Conservation (phyloP, 2,113 vertebrate genomes). For the Corynorhinus townsendii region DNA sequence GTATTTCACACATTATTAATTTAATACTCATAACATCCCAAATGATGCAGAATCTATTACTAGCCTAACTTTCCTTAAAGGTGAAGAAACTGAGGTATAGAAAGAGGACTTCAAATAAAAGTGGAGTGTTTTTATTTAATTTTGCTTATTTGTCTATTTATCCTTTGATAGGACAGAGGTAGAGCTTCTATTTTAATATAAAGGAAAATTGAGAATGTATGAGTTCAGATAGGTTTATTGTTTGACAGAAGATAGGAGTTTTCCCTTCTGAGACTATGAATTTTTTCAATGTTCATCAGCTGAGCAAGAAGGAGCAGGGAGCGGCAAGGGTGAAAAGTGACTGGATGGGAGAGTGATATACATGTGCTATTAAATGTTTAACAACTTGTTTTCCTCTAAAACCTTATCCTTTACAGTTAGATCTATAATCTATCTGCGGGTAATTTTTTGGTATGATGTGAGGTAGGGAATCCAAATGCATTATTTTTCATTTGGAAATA, state of each 20-base stretch:
- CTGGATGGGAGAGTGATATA: not conserved
- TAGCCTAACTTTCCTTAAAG: not conserved
- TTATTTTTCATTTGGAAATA: not conserved
- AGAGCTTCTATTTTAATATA: constrained; percentile 14
- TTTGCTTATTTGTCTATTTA: not conserved
- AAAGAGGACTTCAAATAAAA: not conserved
- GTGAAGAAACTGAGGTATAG: not conserved
- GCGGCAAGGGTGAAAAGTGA: not conserved
- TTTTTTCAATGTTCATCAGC: not conserved
- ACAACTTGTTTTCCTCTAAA: not conserved
- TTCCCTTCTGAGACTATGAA: not conserved
- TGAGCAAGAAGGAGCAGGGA: not conserved
- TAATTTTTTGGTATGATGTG: not conserved
- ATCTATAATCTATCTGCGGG: not conserved
- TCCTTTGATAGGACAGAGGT: not conserved
- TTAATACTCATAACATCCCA: not conserved
- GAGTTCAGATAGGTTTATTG: not conserved
- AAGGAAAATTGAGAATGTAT: not conserved
- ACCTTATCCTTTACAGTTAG: not conserved
- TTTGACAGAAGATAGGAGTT: not conserved
- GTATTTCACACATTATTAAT: not conserved
- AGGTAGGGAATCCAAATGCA: not conserved
- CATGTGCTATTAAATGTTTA: not conserved
- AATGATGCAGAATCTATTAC: not conserved
- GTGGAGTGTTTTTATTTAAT: not conserved